Conservation (phyloP, 2,888 invertebrate genomes). For the Parnassius apollo region DNA sequence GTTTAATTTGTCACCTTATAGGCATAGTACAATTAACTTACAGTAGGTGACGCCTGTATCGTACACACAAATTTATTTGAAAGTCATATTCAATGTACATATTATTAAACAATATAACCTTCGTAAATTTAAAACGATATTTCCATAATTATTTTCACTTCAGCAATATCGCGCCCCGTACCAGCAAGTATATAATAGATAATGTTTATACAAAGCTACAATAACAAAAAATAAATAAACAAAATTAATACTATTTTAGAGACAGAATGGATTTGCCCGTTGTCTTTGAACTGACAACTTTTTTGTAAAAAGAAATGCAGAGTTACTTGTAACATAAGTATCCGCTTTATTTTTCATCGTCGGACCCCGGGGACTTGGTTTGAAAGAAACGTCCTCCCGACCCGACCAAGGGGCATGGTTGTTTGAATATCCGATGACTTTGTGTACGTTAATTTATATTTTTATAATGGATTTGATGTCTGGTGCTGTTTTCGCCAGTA, state of each 20-base stretch:
- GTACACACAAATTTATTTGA: too few relatives aligned
- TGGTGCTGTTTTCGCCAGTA: not conserved
- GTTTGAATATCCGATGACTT: slow-evolving; percentile 13
- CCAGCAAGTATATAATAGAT: too few relatives aligned
- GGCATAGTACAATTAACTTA: too few relatives aligned
- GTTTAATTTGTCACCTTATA: too few relatives aligned
- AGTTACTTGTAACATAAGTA: not conserved
- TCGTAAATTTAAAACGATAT: too few relatives aligned
- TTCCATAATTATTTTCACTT: too few relatives aligned
- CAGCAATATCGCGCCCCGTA: too few relatives aligned
- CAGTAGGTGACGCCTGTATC: too few relatives aligned
- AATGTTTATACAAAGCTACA: too few relatives aligned
- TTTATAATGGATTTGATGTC: slow-evolving; percentile 16
- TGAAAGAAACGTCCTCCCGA: not conserved
- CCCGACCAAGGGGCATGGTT: not conserved
- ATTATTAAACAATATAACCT: too few relatives aligned
- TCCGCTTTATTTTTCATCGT: slow-evolving; percentile 5
- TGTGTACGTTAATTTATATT: slow-evolving; percentile 15
- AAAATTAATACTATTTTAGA: not conserved
- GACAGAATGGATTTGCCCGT: not conserved
- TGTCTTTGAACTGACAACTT: not conserved
- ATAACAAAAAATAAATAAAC: not conserved
- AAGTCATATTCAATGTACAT: too few relatives aligned
- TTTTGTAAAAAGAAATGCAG: not conserved
- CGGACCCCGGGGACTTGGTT: not conserved